Evolutionary conservation across 2,113 vertebrate species (phyloP).

Genomic region (Hippoglossus stenolepis): DNA sequence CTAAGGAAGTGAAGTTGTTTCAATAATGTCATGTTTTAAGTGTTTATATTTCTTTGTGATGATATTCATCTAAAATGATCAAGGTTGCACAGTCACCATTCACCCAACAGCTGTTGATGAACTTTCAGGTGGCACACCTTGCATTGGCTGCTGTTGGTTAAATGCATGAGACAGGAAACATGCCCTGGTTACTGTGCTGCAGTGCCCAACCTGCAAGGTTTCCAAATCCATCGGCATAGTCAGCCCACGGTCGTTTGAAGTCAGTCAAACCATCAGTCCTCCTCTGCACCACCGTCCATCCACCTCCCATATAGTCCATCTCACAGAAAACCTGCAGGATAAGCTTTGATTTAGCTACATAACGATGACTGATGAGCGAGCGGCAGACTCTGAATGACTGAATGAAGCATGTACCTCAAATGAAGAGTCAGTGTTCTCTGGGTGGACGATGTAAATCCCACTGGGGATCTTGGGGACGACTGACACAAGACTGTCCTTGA

Average conservation of each 20-base stretch:
- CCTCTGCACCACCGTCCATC: constrained; percentile 92
- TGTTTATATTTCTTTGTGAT: neutral
- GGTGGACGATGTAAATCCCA: constrained; percentile 93
- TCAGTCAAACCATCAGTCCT: constrained; percentile 86
- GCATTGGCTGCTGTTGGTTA: neutral
- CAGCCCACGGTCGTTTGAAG: constrained; percentile 90
- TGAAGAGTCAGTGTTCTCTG: constrained; percentile 88
- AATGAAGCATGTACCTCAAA: constrained; percentile 87
- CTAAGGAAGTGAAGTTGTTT: neutral
- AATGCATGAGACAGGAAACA: neutral
- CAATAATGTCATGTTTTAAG: too few relatives aligned
- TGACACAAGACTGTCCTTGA: constrained; percentile 87
- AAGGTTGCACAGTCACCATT: neutral
- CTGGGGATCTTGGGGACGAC: constrained; percentile 92
- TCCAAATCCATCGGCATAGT: constrained; percentile 91
- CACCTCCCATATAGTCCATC: constrained; percentile 95
- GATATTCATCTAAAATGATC: neutral
- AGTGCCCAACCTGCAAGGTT: constrained; percentile 86
- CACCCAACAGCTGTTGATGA: neutral
- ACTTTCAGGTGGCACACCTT: neutral
- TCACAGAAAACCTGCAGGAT: constrained; percentile 91
- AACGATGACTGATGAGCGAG: neutral
- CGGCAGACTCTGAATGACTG: neutral
- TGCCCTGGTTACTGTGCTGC: neutral
- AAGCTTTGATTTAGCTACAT: constrained; percentile 19